These are phyloP conservation scores for Hydrozoanthus gracilis DNA, from an alignment of 92 coral and sea anemone genomes.

Conservation along the genomic window DNA sequence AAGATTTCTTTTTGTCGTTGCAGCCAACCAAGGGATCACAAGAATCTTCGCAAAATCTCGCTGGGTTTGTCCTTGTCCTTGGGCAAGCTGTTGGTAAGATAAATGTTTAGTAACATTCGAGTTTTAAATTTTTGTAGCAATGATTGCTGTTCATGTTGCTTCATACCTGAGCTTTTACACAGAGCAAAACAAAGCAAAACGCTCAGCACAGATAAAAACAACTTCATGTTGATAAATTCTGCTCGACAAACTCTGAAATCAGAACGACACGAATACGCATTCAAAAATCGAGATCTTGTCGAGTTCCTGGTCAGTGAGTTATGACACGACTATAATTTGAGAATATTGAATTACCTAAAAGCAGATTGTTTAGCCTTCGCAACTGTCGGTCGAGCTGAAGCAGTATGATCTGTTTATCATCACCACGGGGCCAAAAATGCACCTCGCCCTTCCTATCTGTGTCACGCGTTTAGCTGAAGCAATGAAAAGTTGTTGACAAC, in stretches of 20 bases:
- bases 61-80: slow-evolving; percentile 5
- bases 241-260: neutral
- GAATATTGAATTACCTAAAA: neutral
- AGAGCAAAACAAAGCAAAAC: slow-evolving; percentile 2
- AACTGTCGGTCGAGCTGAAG: neutral
- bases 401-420: neutral
- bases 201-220: neutral
- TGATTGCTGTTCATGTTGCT: neutral
- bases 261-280: neutral
- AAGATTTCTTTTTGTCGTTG: slow-evolving; percentile 27
- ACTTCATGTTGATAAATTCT: neutral
- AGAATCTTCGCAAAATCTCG: slow-evolving; percentile 22
- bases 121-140: neutral
- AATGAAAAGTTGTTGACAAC: neutral
- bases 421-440: neutral
- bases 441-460: neutral
- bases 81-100: slow-evolving; percentile 3
- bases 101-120: neutral
- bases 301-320: slow-evolving; percentile 1
- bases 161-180: slow-evolving; percentile 7
- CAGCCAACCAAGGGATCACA: slow-evolving; percentile 11
- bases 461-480: neutral
- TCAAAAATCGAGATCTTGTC: neutral
- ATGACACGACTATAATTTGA: neutral
- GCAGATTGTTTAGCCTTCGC: neutral